phyloP scores from a whole-genome alignment of 1,140 invertebrate genomes.

The Pantala flavescens region DNA sequence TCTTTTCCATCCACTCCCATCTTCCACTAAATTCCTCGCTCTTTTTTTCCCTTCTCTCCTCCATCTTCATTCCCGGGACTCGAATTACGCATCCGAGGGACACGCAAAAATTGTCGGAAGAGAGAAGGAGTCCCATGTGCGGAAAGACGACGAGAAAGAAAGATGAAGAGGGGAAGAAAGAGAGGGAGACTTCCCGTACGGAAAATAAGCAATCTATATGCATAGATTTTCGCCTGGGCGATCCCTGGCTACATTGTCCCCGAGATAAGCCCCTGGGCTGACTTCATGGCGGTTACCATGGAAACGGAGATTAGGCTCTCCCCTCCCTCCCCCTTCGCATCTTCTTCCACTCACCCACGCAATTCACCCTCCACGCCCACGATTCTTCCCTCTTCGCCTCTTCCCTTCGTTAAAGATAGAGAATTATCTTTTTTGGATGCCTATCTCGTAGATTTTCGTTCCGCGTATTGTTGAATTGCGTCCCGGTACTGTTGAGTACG shows the following conservation, averaged over 20 bases:
- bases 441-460: no score
- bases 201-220: constrained; percentile 18
- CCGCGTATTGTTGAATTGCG: no score
- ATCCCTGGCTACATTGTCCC: constrained; percentile 15
- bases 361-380: not conserved
- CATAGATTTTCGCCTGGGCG: constrained; percentile 15
- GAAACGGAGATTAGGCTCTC: constrained; percentile 14
- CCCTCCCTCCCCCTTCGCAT: not conserved
- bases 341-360: not conserved
- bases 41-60: no score
- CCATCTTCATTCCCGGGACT: no score
- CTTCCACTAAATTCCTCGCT: no score
- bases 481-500: no score
- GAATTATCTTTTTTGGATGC: no score
- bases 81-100: no score
- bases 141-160: not conserved
- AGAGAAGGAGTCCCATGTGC: no score
- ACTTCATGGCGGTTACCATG: constrained; percentile 16
- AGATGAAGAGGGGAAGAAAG: not conserved
- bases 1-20: no score
- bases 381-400: not conserved
- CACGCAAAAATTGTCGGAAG: no score
- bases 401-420: not conserved
- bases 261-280: constrained; percentile 14
- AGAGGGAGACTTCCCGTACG: not conserved